A percentile compares a stretch with the other conserved stretches of the same genome.
phyloP scores from a whole-genome alignment of 2,888 invertebrate genomes.

The Neocrepidodera transversa region DNA sequence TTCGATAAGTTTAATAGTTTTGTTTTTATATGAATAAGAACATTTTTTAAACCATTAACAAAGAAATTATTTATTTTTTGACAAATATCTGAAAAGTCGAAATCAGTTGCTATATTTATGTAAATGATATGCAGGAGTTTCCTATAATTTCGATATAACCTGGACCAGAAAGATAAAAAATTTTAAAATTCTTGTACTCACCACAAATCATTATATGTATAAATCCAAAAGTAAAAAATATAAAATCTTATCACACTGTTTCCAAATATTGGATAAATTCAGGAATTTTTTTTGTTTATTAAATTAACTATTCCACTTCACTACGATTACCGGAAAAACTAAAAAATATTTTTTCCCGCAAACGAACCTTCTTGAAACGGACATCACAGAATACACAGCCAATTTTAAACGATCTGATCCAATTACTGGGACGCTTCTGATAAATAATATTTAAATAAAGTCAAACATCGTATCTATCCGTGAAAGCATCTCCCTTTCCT shows the following conservation, averaged over 20 bases:
- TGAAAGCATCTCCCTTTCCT: not conserved
- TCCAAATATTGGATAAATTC: not conserved
- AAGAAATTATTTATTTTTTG: no score
- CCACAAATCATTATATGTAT: conserved; percentile 30
- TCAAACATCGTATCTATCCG: not conserved
- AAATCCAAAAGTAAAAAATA: conserved; percentile 14
- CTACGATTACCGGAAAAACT: conserved; percentile 4
- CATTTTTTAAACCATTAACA: no score
- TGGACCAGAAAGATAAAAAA: no score
- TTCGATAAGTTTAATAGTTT: no score
- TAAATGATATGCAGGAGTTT: no score
- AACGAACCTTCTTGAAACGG: conserved; percentile 7
- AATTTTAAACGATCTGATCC: conserved; percentile 1
- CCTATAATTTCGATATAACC: no score
- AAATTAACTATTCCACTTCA: not conserved
- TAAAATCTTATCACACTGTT: not conserved
- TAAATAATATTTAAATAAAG: conserved; percentile 5
- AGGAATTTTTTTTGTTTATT: conserved; percentile 7
- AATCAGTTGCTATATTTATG: no score
- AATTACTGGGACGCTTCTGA: not conserved
- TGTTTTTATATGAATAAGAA: no score
- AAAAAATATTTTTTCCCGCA: not conserved
- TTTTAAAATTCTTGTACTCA: conserved; percentile 17
- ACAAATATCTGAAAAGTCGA: no score
- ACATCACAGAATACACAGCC: conserved; percentile 28